Percentiles rank a stretch among this genome's conserved stretches.
phyloP scores from a whole-genome alignment of 2,797 vertebrate species.

The Molothrus ater region DNA sequence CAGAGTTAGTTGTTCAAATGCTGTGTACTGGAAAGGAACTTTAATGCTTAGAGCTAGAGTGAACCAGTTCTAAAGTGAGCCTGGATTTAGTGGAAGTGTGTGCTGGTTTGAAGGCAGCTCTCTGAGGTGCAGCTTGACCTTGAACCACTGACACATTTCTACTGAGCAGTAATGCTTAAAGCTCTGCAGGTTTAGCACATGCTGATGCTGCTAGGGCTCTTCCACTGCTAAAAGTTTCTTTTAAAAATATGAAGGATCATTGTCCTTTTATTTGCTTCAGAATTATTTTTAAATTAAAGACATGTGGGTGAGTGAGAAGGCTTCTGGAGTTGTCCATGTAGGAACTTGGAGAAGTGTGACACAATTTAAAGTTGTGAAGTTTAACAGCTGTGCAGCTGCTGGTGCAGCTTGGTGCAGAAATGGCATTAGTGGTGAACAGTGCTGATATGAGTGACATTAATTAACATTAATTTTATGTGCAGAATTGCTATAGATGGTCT shows the following conservation, averaged over 20 bases:
- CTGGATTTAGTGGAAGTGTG: neutral
- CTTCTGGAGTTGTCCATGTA: neutral
- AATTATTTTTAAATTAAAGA: neutral
- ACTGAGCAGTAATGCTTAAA: neutral
- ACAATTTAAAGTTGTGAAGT: neutral
- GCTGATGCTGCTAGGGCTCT: neutral
- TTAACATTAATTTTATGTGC: neutral
- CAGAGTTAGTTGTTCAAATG: neutral
- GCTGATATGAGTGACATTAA: neutral
- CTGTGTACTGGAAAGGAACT: neutral
- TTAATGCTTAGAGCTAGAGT: neutral
- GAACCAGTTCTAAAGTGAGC: neutral
- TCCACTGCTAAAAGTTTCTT: neutral
- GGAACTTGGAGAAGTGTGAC: neutral
- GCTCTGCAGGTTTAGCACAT: neutral
- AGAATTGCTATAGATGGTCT: neutral
- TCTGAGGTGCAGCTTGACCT: neutral
- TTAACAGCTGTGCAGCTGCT: neutral
- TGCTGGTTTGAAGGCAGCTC: neutral
- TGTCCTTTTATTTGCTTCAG: neutral
- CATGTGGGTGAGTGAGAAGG: neutral
- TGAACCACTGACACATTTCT: neutral
- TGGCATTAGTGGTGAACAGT: neutral
- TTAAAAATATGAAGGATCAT: neutral
- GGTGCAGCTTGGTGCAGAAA: neutral